These are phyloP conservation scores for Rhadina sibilatrix DNA, from an alignment of 2,113 vertebrate species.

Conservation along the genomic window DNA sequence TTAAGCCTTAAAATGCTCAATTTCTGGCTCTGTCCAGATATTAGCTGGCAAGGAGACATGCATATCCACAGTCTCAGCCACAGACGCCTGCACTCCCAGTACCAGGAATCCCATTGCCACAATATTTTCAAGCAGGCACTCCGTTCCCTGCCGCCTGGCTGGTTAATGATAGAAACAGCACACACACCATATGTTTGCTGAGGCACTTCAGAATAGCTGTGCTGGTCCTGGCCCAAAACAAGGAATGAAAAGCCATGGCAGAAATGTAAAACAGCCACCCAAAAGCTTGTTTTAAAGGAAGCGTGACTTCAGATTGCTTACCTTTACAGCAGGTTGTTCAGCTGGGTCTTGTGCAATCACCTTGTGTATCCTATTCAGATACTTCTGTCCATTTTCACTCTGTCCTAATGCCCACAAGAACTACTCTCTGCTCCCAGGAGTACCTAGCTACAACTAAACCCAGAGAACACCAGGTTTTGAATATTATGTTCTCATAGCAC, in stretches of 20 bases:
- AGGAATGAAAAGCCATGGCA: background rate
- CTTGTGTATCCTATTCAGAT: background rate
- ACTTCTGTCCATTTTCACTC: background rate
- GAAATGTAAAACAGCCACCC: background rate
- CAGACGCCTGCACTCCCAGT: background rate
- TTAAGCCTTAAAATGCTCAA: background rate
- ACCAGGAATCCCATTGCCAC: background rate
- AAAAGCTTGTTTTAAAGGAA: background rate
- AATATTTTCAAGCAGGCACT: background rate
- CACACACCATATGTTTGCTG: background rate
- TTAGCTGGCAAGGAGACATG: background rate
- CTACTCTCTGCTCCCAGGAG: background rate
- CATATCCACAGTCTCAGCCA: background rate
- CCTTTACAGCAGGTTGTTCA: background rate
- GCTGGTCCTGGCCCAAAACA: background rate
- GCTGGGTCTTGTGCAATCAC: background rate
- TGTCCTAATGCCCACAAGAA: background rate
- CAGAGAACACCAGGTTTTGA: background rate
- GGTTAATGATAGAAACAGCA: conserved; percentile 36
- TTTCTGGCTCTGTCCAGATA: background rate
- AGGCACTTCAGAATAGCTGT: background rate
- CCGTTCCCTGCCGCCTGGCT: background rate
- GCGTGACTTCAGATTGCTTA: background rate
- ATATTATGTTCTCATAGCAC: background rate
- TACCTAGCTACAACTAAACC: background rate